Conservation (phyloP, 2,888 invertebrate genomes). For the Cetonia aurata region DNA sequence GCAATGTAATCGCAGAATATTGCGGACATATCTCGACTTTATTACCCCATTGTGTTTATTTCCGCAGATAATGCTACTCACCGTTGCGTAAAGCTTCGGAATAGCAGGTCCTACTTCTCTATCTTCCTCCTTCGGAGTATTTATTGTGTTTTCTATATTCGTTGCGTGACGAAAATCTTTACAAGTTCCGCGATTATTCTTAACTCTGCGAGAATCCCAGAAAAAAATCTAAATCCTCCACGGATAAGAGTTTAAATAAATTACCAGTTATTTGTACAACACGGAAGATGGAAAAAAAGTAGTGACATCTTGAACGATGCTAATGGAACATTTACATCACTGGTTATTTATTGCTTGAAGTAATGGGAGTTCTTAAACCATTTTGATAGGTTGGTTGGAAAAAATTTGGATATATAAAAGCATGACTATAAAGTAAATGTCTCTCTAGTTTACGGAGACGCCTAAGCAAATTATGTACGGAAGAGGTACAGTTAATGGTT, state of each 20-base stretch:
- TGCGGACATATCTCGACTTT: no score
- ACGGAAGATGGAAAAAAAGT: slow-evolving; percentile 32
- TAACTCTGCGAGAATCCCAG: slow-evolving; percentile 27
- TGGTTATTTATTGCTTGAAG: slow-evolving; percentile 28
- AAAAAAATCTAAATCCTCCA: slow-evolving; percentile 33
- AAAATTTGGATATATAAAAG: not conserved
- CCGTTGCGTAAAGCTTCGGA: no score
- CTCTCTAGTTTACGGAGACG: no score
- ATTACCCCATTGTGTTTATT: no score
- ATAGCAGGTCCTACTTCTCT: slow-evolving; percentile 19
- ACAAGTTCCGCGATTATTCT: slow-evolving; percentile 38
- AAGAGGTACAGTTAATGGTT: no score
- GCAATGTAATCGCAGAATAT: no score
- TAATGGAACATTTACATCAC: slow-evolving; percentile 35
- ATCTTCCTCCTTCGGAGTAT: slow-evolving; percentile 18
- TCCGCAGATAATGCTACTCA: no score
- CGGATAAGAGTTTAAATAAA: slow-evolving; percentile 39
- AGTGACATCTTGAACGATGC: slow-evolving; percentile 31
- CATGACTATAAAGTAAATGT: not conserved
- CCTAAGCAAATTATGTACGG: no score
- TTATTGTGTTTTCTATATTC: slow-evolving; percentile 25
- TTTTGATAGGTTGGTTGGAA: not conserved
- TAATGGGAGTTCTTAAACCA: slow-evolving; percentile 2
- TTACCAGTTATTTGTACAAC: slow-evolving; percentile 30
- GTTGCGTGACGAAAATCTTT: slow-evolving; percentile 38